Conservation (phyloP, 2,113 vertebrate species). For the Pygathrix nemaeus region DNA sequence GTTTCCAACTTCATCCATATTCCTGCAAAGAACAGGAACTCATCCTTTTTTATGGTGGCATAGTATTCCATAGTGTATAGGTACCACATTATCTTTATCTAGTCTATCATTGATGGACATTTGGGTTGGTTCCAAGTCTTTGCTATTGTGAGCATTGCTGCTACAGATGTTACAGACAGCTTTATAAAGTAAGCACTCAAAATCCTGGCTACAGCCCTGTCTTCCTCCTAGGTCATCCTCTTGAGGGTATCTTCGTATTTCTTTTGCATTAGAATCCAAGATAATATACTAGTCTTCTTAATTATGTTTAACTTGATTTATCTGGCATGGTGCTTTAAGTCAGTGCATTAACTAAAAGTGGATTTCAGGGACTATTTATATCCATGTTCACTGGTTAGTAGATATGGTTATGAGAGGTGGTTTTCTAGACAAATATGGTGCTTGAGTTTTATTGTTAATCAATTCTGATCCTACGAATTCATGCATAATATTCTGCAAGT, state of each 20-base stretch:
- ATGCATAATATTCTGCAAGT: background rate
- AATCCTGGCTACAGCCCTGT: background rate
- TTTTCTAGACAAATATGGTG: background rate
- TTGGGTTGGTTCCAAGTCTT: too few relatives aligned
- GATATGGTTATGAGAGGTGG: background rate
- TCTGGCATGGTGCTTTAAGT: background rate
- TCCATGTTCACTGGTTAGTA: background rate
- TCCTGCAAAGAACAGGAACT: too few relatives aligned
- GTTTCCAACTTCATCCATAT: too few relatives aligned
- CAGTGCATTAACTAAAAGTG: background rate
- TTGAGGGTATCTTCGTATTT: background rate
- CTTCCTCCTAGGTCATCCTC: background rate
- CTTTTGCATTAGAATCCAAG: background rate
- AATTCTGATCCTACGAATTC: background rate
- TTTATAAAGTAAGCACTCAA: background rate
- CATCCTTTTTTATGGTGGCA: too few relatives aligned
- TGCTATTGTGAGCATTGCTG: too few relatives aligned
- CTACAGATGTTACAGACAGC: background rate
- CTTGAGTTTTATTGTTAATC: background rate
- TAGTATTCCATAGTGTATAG: too few relatives aligned
- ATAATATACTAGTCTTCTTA: background rate
- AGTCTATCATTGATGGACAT: too few relatives aligned
- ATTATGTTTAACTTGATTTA: slow-evolving; percentile 10
- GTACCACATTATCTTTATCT: too few relatives aligned
- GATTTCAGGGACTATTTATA: background rate